A percentile compares a stretch with the other conserved stretches of the same genome.
Conservation (phyloP, 2,113 vertebrate genomes). For the Colinus virginianus region DNA sequence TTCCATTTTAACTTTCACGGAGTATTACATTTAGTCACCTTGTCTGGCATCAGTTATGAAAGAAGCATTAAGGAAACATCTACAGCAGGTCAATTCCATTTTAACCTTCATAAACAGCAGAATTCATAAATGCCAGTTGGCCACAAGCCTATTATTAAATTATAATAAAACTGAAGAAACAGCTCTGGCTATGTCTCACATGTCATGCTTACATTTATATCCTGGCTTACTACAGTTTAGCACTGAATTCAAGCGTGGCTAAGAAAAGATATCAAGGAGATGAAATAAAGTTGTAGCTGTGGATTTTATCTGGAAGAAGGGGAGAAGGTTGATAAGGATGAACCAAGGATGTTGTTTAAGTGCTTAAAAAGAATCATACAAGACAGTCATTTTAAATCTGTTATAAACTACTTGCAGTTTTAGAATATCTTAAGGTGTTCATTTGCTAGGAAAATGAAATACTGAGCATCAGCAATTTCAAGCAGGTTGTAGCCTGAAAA, state of each 20-base stretch:
- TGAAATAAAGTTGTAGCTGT: too few relatives aligned
- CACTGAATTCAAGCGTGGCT: not conserved
- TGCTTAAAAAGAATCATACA: not conserved
- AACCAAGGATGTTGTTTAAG: not conserved
- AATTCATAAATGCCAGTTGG: not conserved
- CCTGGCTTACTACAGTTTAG: not conserved
- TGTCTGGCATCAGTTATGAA: not conserved
- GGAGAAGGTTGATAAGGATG: not conserved
- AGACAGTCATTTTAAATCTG: not conserved
- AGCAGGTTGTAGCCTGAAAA: not conserved
- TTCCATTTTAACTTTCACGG: not conserved
- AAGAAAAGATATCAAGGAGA: not conserved
- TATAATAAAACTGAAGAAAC: not conserved
- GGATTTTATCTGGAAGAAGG: not conserved
- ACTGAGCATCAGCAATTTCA: not conserved
- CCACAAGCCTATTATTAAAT: not conserved
- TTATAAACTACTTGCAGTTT: not conserved
- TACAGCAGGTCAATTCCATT: not conserved
- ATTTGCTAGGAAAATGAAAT: not conserved
- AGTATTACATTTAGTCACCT: not conserved
- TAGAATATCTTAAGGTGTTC: not conserved
- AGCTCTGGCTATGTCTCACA: not conserved
- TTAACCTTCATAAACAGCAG: not conserved
- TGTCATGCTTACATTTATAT: not conserved
- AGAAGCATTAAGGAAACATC: not conserved